These are phyloP conservation scores for Coluber constrictor DNA, from an alignment of 2,797 vertebrate species.

Conservation along the genomic window DNA sequence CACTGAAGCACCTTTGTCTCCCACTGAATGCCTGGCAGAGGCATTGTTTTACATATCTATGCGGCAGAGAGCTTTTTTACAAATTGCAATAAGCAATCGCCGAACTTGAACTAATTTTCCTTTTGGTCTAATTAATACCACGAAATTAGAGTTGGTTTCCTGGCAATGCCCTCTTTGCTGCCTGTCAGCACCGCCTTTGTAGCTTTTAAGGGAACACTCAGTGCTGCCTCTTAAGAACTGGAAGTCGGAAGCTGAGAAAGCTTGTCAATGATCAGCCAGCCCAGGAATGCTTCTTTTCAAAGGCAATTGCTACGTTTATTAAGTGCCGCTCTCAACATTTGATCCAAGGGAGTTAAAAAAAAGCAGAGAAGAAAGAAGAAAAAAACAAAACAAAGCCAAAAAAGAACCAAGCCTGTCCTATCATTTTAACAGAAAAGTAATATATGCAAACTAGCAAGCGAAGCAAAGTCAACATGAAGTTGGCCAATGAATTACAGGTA, in stretches of 20 bases:
- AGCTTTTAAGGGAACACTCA: slow-evolving; percentile 9
- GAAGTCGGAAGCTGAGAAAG: background rate
- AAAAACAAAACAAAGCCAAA: background rate
- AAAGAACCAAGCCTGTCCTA: background rate
- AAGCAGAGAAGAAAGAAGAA: background rate
- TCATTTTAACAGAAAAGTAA: background rate
- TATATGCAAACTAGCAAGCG: background rate
- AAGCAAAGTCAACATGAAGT: background rate
- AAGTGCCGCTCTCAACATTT: slow-evolving; percentile 3
- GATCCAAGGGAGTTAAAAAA: background rate
- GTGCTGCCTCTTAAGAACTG: slow-evolving; percentile 20
- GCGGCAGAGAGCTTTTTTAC: slow-evolving; percentile 49
- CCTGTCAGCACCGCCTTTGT: slow-evolving; percentile 43
- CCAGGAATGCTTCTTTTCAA: background rate
- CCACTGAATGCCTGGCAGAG: slow-evolving; percentile 53
- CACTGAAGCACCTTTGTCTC: slow-evolving; percentile 66
- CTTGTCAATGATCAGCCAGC: background rate
- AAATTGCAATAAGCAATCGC: slow-evolving; percentile 54
- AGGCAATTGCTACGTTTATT: background rate
- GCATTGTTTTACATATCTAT: slow-evolving; percentile 62
- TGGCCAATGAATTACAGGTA: background rate
- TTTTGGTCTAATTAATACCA: slow-evolving; percentile 55
- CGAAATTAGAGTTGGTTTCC: slow-evolving; percentile 23
- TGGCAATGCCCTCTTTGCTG: slow-evolving; percentile 29
- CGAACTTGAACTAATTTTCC: slow-evolving; percentile 59